Percentiles rank a stretch among this genome's conserved stretches.
These are phyloP conservation scores for Cossypha polioptera DNA, from an alignment of 2,797 vertebrate genomes.

Conservation along the genomic window DNA sequence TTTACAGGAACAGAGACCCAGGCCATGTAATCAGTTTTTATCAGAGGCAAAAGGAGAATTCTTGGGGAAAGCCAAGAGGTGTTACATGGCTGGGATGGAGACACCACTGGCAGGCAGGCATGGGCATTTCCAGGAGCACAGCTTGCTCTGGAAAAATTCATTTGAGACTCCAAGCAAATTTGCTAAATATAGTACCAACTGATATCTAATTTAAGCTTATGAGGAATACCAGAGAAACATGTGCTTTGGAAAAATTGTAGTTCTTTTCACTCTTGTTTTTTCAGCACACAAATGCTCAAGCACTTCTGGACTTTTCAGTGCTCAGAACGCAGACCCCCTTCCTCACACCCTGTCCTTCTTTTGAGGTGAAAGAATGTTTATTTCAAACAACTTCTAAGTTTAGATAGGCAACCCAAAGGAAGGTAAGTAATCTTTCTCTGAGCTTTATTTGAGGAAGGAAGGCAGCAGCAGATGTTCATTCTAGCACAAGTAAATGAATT, in stretches of 20 bases:
- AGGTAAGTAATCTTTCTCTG: neutral
- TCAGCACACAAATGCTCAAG: neutral
- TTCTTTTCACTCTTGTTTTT: conserved; percentile 8
- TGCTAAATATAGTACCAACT: conserved; percentile 57
- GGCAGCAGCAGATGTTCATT: conserved; percentile 36
- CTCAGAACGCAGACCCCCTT: fast-evolving
- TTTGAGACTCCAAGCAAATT: conserved; percentile 46
- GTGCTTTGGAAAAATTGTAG: conserved; percentile 45
- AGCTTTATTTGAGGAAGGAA: neutral
- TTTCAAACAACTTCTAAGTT: neutral
- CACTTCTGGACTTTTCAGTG: neutral
- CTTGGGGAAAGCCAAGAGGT: neutral
- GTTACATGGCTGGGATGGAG: neutral
- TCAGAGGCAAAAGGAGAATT: neutral
- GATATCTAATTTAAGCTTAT: conserved; percentile 48
- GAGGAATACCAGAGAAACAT: conserved; percentile 54
- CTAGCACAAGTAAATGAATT: neutral
- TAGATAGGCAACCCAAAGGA: neutral
- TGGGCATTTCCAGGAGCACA: neutral
- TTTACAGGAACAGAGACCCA: neutral
- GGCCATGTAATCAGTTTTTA: neutral
- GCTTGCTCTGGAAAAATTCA: conserved; percentile 44
- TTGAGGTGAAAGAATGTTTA: neutral
- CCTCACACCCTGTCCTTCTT: neutral
- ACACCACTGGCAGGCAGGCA: neutral